Evolutionary conservation across 2,888 invertebrate species (phyloP).

Genomic region (Harpalus rufipes): DNA sequence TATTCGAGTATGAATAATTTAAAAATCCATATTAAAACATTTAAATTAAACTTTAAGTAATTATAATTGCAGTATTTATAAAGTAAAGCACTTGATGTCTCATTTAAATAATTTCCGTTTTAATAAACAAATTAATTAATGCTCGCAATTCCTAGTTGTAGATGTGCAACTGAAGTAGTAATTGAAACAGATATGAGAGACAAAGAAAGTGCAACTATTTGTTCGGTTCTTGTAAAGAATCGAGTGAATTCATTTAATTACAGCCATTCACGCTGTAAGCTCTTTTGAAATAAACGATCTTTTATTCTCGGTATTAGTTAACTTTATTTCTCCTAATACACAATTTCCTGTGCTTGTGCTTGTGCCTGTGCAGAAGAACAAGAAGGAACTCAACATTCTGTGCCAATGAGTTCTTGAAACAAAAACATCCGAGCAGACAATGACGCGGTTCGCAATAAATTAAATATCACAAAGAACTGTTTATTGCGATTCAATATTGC

Average conservation of each 20-base stretch:
- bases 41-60: not conserved
- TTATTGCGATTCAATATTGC: slow-evolving; percentile 54
- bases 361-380: slow-evolving; percentile 42
- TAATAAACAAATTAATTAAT: slow-evolving; percentile 1
- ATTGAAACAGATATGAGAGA: not conserved
- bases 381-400: slow-evolving; percentile 19
- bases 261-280: slow-evolving; percentile 31
- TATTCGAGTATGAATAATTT: too few species aligned
- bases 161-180: slow-evolving; percentile 1
- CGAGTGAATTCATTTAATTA: slow-evolving; percentile 52
- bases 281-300: slow-evolving; percentile 52
- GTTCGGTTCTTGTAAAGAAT: slow-evolving; percentile 27
- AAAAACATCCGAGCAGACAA: slow-evolving; percentile 24
- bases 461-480: slow-evolving; percentile 51
- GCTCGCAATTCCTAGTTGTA: not conserved
- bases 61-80: not conserved
- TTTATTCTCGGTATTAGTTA: slow-evolving; percentile 55
- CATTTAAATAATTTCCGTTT: not conserved
- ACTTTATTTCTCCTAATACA: slow-evolving; percentile 67
- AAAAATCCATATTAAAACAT: too few species aligned
- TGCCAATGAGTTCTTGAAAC: slow-evolving; percentile 39
- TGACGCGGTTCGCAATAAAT: slow-evolving; percentile 44
- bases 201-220: slow-evolving; percentile 43
- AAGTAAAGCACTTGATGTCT: not conserved
- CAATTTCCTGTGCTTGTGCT: slow-evolving; percentile 67